These are phyloP conservation scores for Corydoras sp. DNA, from an alignment of 2,113 vertebrate species.

Conservation along the genomic window DNA sequence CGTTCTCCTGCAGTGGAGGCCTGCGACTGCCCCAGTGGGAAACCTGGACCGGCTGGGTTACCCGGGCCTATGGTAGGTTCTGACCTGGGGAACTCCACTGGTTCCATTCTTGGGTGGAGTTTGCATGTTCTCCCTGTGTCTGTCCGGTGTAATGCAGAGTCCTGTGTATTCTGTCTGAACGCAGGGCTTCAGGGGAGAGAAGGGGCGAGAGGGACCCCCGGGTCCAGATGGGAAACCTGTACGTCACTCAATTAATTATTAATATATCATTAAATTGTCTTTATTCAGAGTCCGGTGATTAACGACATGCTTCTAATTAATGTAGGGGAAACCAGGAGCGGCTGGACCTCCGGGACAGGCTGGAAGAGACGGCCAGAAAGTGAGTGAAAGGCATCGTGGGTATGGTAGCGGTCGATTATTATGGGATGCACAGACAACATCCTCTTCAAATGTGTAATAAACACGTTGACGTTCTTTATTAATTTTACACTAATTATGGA, in stretches of 20 bases:
- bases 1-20: constrained; percentile 32
- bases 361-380: constrained; percentile 40
- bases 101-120: not conserved
- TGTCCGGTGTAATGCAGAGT: no score
- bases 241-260: constrained; percentile 25
- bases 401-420: no score
- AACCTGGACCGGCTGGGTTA: constrained; percentile 44
- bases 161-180: not conserved
- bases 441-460: no score
- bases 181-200: constrained; percentile 50
- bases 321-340: constrained; percentile 46
- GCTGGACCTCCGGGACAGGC: constrained; percentile 35
- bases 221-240: constrained; percentile 54
- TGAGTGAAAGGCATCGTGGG: constrained; percentile 11
- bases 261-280: not conserved
- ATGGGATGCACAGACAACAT: no score
- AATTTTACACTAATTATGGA: no score
- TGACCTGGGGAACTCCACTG: no score
- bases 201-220: constrained; percentile 50
- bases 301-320: not conserved
- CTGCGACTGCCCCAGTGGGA: constrained; percentile 46
- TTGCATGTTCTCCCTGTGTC: no score
- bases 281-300: not conserved
- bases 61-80: constrained; percentile 49
- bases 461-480: no score